Base-by-base conservation (phyloP, 2,113 vertebrate genomes). In the Polyodon spathula region DNA sequence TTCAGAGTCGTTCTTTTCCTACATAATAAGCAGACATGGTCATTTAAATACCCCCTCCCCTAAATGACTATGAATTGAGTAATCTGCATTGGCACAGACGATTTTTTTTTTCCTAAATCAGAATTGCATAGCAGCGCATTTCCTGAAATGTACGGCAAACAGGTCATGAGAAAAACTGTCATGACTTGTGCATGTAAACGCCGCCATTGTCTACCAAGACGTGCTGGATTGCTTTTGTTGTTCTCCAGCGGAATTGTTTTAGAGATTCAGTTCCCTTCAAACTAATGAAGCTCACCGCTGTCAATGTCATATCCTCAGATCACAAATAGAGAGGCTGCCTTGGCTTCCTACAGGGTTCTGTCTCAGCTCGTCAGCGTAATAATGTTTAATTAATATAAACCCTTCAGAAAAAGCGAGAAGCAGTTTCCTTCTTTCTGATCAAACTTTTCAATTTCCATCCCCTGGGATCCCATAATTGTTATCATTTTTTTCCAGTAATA, bases 321-420 rank as follows among this genome's bases (percentile, higher is more conserved):
- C 46, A 50, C 46, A 50, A 12, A 14, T 50, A 50, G 46, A 50
- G 46, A 50, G 46, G 5, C 46, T 50, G 46, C 46, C 37, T 39
- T n/a, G 37, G 10, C 12, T 37, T 44, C 16, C 27, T 17, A n/a
- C 15, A 3, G 6, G 14, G 5, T 58, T 58, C 8, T 41, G 15
- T n/a, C 39, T 58, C 46, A 50, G 46, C 1, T n/a, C 46, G 17
- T 79, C 73, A 40, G 76, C 72, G 71, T 84, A 87, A 83, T 88
- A 84, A 88, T 83, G 84, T 85, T 87, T 87, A 88, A 89, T 89
- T 88, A 90, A 88, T 86, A 73, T 83, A 84, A 78, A 87, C 81
- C 73, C 84, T 87, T 81, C 78, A 82, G 78, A 83, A 66, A 68
- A 77, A 76, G 72, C 76, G 54, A 78, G 71, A 27, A 16, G 37